Conservation (phyloP, 2,888 invertebrate species). For the Phalangium opilio region DNA sequence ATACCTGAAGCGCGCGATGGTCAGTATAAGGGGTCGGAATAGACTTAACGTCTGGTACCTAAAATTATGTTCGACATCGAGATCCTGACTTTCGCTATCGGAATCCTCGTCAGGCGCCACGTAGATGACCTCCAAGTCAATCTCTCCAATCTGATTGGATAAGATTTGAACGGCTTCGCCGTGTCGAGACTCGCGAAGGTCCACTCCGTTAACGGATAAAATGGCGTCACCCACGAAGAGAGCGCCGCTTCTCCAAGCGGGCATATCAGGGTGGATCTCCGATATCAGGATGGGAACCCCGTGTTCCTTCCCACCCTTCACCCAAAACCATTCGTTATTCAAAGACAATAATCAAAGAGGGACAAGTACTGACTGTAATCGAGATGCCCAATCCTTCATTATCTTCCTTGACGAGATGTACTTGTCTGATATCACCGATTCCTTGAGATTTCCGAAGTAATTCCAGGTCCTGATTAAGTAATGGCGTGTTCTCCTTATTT, state of each 20-base stretch:
- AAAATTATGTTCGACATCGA: conserved; percentile 8
- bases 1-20: too few species aligned
- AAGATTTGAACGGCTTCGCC: conserved; percentile 63
- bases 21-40: too few species aligned
- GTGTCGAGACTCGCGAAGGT: conserved; percentile 60
- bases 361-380: conserved; percentile 47
- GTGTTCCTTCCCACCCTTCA: conserved; percentile 67
- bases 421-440: conserved; percentile 33
- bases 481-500: too few species aligned
- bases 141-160: conserved; percentile 39
- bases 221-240: conserved; percentile 73
- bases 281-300: conserved; percentile 72
- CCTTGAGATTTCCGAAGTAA: conserved; percentile 6
- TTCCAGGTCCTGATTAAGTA: too few species aligned
- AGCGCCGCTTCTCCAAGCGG: conserved; percentile 54
- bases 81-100: conserved; percentile 9
- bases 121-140: conserved; percentile 16
- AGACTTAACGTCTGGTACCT: conserved; percentile 5
- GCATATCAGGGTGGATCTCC: conserved; percentile 58
- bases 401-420: conserved; percentile 51
- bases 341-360: not conserved
- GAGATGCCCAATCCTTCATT: conserved; percentile 70
- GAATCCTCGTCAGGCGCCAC: conserved; percentile 17
- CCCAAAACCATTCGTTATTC: not conserved
- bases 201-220: conserved; percentile 59